These are phyloP conservation scores for Magallana angulata DNA, from an alignment of 1,140 invertebrate genomes.

Conservation along the genomic window DNA sequence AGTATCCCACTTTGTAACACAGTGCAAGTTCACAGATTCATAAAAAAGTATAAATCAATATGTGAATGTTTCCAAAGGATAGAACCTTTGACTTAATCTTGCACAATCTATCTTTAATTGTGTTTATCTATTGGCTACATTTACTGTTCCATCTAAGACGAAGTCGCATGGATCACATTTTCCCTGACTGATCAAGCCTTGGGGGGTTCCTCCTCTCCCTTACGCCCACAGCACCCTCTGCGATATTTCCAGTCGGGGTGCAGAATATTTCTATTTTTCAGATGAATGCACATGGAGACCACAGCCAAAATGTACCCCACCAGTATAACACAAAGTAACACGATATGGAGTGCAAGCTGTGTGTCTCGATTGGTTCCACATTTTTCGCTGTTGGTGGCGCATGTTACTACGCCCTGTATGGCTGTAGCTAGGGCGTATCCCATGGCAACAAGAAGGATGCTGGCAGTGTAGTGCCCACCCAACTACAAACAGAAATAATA, in stretches of 20 bases:
- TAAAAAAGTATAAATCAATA: too few species aligned
- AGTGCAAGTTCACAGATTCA: too few species aligned
- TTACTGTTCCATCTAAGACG: too few species aligned
- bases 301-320: background rate
- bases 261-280: background rate
- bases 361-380: background rate
- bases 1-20: too few species aligned
- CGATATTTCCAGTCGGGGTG: slow-evolving; percentile 8
- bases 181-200: too few species aligned
- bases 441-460: background rate
- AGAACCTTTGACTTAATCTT: too few species aligned
- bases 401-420: background rate
- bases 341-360: background rate
- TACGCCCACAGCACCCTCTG: background rate
- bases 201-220: too few species aligned
- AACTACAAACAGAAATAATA: background rate
- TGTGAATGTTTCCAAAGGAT: too few species aligned
- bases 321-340: background rate
- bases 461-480: background rate
- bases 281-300: background rate
- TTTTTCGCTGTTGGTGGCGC: background rate
- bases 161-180: too few species aligned
- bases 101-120: too few species aligned
- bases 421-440: background rate
- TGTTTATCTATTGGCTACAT: too few species aligned